phyloP scores from a whole-genome alignment of 2,888 invertebrate genomes.

The Tinea trinotella region DNA sequence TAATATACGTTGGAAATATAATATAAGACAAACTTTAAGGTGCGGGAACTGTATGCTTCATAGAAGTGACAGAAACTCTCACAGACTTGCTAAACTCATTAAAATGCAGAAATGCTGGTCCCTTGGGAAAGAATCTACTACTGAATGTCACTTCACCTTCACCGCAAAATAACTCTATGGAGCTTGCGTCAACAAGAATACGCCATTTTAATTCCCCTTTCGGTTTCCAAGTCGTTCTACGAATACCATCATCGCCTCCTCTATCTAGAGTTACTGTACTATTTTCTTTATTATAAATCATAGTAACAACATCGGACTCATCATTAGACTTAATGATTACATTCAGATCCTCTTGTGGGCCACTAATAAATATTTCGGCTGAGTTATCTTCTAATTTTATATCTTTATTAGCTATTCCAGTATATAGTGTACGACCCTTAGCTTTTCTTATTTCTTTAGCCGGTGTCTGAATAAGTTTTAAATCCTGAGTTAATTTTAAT shows the following conservation, averaged over 20 bases:
- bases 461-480: constrained; percentile 40
- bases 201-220: constrained; percentile 28
- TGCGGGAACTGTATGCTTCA: constrained; percentile 31
- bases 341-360: constrained; percentile 30
- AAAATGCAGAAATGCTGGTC: constrained; percentile 29
- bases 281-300: constrained; percentile 33
- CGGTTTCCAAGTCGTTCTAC: constrained; percentile 44
- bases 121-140: constrained; percentile 42
- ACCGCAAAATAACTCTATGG: constrained; percentile 44
- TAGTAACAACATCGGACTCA: constrained; percentile 28
- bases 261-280: constrained; percentile 42
- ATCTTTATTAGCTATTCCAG: constrained; percentile 27
- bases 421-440: constrained; percentile 28
- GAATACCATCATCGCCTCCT: constrained; percentile 42
- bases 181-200: constrained; percentile 46
- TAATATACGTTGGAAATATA: background rate
- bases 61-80: constrained; percentile 27
- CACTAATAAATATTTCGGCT: constrained; percentile 37
- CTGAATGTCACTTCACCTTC: constrained; percentile 46
- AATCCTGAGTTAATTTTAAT: constrained; percentile 34
- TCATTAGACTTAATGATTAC: constrained; percentile 34
- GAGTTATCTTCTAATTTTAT: constrained; percentile 34
- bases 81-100: constrained; percentile 25
- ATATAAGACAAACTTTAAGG: constrained; percentile 21
- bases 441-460: constrained; percentile 30